phyloP scores from a whole-genome alignment of 2,888 invertebrate genomes.

The Scaptodrosophila latifasciaeformis region DNA sequence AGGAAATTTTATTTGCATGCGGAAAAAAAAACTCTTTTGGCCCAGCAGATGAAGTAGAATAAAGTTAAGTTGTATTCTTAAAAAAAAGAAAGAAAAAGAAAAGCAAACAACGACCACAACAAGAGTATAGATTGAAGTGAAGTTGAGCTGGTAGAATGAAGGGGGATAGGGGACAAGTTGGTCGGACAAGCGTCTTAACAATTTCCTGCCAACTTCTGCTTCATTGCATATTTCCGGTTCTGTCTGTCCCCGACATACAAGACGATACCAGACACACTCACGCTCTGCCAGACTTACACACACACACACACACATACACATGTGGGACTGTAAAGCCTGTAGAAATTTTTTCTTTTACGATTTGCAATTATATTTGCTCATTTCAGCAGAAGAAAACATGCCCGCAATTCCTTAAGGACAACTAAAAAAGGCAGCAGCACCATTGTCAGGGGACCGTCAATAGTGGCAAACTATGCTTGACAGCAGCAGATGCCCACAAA shows the following conservation, averaged over 20 bases:
- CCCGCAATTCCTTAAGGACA: conserved; percentile 58
- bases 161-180: not conserved
- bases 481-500: not conserved
- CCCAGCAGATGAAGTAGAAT: conserved; percentile 52
- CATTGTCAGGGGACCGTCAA: conserved; percentile 21
- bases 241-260: conserved; percentile 27
- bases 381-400: conserved; percentile 65
- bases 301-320: conserved; percentile 18
- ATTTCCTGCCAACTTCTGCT: conserved; percentile 67
- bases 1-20: conserved; percentile 62
- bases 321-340: not conserved
- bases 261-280: not conserved
- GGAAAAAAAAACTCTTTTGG: conserved; percentile 49
- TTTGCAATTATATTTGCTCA: conserved; percentile 68
- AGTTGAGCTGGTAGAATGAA: not conserved
- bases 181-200: conserved; percentile 55
- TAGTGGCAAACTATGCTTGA: conserved; percentile 24
- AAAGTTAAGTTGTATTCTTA: conserved; percentile 45
- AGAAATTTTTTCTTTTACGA: conserved; percentile 49
- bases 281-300: conserved; percentile 11
- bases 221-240: conserved; percentile 67
- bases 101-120: not conserved
- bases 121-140: too few species aligned
- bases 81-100: not conserved
- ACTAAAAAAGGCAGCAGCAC: conserved; percentile 29